Conservation (phyloP, 2,888 invertebrate genomes). For the Morpho helenor region DNA sequence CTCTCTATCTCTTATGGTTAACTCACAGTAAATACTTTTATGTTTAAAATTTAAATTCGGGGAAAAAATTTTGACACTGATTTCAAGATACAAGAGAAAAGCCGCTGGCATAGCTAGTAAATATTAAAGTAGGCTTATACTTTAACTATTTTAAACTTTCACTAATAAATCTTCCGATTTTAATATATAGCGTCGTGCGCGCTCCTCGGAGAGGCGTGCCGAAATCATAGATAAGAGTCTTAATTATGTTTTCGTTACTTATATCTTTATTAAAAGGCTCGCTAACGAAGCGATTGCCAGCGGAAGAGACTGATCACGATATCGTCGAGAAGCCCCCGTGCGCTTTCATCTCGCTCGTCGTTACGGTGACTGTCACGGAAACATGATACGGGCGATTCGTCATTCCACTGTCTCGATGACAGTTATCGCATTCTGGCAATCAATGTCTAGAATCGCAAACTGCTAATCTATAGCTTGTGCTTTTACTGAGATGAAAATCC, state of each 20-base stretch:
- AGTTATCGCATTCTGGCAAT: slow-evolving; percentile 9
- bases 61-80: no score
- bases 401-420: slow-evolving; percentile 9
- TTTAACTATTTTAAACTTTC: neutral
- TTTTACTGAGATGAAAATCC: no score
- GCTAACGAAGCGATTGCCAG: slow-evolving; percentile 66
- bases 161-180: slow-evolving; percentile 1
- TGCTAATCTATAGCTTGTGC: no score
- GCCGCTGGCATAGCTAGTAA: no score
- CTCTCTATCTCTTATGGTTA: no score
- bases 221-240: slow-evolving; percentile 56
- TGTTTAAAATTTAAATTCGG: no score
- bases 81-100: no score
- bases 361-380: slow-evolving; percentile 10
- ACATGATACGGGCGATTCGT: slow-evolving; percentile 15
- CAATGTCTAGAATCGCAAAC: neutral
- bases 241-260: slow-evolving; percentile 76
- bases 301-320: slow-evolving; percentile 53
- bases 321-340: slow-evolving; percentile 12
- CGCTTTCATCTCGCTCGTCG: slow-evolving; percentile 7
- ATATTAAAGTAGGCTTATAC: no score
- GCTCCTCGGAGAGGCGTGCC: slow-evolving; percentile 5
- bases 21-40: no score
- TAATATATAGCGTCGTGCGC: slow-evolving; percentile 1
- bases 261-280: slow-evolving; percentile 69